Evolutionary conservation across 2,888 invertebrate species (phyloP).

Genomic region (Griposia aprilina): DNA sequence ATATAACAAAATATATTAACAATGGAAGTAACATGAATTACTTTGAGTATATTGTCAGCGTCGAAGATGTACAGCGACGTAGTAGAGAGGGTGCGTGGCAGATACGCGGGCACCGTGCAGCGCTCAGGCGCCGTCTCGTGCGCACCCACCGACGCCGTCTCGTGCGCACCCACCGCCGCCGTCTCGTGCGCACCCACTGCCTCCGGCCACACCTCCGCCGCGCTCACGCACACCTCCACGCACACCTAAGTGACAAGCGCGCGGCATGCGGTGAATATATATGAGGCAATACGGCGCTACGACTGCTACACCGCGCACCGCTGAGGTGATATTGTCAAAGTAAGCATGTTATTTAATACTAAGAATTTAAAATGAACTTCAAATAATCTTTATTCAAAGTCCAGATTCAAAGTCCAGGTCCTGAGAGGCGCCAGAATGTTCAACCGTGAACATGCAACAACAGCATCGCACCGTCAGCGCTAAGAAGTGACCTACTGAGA

Average conservation of each 20-base stretch:
- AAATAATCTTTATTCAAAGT: too few species aligned
- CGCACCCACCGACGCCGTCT: not conserved
- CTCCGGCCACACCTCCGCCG: slow-evolving; percentile 68
- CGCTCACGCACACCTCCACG: slow-evolving; percentile 70
- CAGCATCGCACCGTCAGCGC: too few species aligned
- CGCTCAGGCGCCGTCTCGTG: not conserved
- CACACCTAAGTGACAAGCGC: slow-evolving; percentile 68
- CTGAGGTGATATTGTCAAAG: too few species aligned
- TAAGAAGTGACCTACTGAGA: too few species aligned
- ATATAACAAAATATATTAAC: not conserved
- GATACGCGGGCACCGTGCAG: slow-evolving; percentile 31
- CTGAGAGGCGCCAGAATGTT: too few species aligned
- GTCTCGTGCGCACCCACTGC: not conserved
- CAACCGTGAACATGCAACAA: too few species aligned
- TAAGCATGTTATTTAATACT: not conserved
- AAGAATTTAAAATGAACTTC: not conserved
- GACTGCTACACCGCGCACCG: not conserved
- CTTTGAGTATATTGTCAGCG: slow-evolving; percentile 69
- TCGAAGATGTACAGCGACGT: slow-evolving; percentile 73
- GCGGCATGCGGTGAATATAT: not conserved
- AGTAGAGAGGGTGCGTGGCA: slow-evolving; percentile 28
- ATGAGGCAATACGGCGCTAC: not conserved
- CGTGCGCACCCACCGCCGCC: not conserved
- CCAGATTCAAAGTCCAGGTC: too few species aligned
- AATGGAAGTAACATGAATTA: slow-evolving; percentile 25